Conservation (phyloP, 2,888 invertebrate genomes). For the Entomobrya proxima region DNA sequence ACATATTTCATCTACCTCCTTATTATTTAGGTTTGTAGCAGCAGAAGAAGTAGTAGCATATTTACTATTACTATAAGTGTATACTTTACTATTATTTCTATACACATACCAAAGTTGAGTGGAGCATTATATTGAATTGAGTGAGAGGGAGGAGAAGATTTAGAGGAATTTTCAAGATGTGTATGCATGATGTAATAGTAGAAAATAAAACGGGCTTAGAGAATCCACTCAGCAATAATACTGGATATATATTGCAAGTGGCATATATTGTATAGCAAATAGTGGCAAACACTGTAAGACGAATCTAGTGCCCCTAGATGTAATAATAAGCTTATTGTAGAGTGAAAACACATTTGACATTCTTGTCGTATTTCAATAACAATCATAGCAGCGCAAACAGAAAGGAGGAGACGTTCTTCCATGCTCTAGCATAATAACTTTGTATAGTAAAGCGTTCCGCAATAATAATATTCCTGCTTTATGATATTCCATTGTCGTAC, state of each 20-base stretch:
- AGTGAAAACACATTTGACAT: conserved; percentile 38
- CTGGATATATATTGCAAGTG: too few species aligned
- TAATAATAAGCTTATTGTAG: neutral
- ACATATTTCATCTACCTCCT: conserved; percentile 10
- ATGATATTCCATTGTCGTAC: neutral
- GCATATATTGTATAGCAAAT: too few species aligned
- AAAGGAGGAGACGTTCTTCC: neutral
- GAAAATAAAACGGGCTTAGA: conserved; percentile 43
- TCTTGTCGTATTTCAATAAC: neutral
- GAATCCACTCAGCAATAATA: neutral
- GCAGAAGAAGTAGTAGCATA: too few species aligned
- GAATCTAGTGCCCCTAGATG: neutral
- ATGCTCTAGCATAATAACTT: neutral
- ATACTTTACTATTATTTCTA: neutral
- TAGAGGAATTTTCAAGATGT: conserved; percentile 41
- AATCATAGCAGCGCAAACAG: neutral
- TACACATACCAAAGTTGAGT: conserved; percentile 2
- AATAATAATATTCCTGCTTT: neutral
- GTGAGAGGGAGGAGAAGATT: neutral
- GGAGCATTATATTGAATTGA: conserved; percentile 6
- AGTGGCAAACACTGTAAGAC: too few species aligned
- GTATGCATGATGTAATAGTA: conserved; percentile 48
- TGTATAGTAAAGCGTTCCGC: neutral
- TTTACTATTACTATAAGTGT: too few species aligned
- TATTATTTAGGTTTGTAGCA: neutral